phyloP scores from a whole-genome alignment of 2,888 invertebrate genomes.

The Hyalella azteca region DNA sequence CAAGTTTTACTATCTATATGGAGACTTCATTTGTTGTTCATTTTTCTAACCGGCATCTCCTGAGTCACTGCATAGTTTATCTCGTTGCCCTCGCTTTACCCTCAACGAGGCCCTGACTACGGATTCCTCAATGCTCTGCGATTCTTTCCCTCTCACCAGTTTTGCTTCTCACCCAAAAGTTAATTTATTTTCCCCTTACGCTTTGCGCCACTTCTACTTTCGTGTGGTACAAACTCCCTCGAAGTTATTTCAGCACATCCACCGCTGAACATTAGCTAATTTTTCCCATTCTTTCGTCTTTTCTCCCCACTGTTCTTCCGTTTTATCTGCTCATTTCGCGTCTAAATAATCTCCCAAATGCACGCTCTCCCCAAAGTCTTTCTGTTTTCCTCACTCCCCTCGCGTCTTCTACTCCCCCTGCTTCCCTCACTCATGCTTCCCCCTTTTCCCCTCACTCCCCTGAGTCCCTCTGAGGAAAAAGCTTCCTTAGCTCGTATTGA shows the following conservation, averaged over 20 bases:
- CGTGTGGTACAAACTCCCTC: too few species aligned
- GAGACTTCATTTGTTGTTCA: too few species aligned
- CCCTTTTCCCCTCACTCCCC: conserved; percentile 11
- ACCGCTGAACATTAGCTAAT: too few species aligned
- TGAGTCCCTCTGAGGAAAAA: conserved; percentile 18
- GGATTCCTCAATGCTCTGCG: neutral
- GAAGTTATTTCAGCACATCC: too few species aligned
- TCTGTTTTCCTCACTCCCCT: neutral
- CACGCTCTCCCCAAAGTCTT: neutral
- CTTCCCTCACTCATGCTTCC: neutral
- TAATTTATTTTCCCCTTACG: neutral
- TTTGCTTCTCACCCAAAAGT: neutral
- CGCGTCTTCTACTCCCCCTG: neutral
- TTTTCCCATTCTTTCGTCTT: too few species aligned
- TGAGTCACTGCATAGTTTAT: too few species aligned
- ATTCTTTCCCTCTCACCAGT: neutral
- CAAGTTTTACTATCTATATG: too few species aligned
- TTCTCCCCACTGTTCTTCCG: neutral
- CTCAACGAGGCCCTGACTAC: too few species aligned
- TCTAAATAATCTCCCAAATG: too few species aligned
- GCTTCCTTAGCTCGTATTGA: conserved; percentile 40
- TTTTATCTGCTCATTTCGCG: neutral
- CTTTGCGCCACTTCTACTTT: too few species aligned
- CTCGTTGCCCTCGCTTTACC: too few species aligned
- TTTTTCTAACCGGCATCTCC: too few species aligned